Conservation (phyloP, 2,113 vertebrate species). For the Poicephalus meyeri region DNA sequence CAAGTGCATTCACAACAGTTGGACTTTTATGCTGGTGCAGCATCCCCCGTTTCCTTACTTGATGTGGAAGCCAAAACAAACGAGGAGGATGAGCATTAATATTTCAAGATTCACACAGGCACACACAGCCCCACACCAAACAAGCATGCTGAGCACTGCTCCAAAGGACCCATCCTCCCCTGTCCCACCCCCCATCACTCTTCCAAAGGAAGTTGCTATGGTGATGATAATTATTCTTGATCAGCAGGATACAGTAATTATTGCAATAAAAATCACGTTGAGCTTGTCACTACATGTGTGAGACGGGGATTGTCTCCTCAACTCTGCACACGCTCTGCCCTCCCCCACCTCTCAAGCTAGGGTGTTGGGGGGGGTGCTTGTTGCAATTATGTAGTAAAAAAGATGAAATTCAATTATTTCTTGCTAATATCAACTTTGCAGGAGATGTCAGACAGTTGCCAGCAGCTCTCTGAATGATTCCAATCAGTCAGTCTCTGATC, state of each 20-base stretch:
- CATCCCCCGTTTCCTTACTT: background rate
- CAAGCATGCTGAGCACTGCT: background rate
- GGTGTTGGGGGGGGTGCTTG: background rate
- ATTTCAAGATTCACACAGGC: background rate
- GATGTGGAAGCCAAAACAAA: background rate
- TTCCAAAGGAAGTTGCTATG: constrained; percentile 51
- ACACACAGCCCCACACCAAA: background rate
- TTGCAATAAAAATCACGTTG: constrained; percentile 55
- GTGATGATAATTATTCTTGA: constrained; percentile 69
- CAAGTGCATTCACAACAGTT: background rate
- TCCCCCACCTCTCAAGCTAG: constrained; percentile 32
- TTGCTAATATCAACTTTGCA: background rate
- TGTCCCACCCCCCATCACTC: background rate
- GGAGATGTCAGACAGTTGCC: background rate
- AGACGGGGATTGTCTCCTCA: constrained; percentile 45
- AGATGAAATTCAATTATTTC: constrained; percentile 42
- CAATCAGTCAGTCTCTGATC: background rate
- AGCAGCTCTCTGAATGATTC: background rate
- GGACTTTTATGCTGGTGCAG: background rate
- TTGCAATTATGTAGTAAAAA: constrained; percentile 30
- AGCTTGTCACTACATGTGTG: constrained; percentile 65
- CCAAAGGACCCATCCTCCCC: background rate
- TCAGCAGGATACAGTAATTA: constrained; percentile 72
- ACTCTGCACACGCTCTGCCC: constrained; percentile 26
- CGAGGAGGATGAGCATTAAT: background rate